Base-by-base conservation (phyloP, 2,888 invertebrate species). In the Parochlus steinenii region DNA sequence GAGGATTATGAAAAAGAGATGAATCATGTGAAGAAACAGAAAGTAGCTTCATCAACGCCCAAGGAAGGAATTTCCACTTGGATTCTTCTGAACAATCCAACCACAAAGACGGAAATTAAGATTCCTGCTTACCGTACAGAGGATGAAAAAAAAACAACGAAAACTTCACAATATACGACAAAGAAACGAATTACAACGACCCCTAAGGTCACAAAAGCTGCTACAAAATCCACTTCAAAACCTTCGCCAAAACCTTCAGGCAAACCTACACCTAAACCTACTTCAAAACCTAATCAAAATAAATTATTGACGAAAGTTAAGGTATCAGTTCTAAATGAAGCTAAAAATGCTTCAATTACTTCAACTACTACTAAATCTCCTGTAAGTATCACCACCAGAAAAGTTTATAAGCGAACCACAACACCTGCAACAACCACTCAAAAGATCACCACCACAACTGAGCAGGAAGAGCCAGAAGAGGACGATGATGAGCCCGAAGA, bases 1-100 rank as follows among this genome's bases (percentile, higher is more conserved):
- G 73, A 74, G 43, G 73, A 74, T 40, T 47, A 70, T 2, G 69
- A 71, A 48, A 55, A 60, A 33, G 65, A 63, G 48, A 50, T 67
- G 17, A 46, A 45, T 6, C 33, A 39, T 11, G 46, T 45, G 6
- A 37, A 42, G 30, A 53, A 46, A 10, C n/a, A n/a, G n/a, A 39
- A 35, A 4, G 29, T 42, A 12, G 48, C 44, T 31, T 58, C 61
- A 37, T 71, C 63, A 38, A 78, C 64, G 31, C 66, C 66, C 16
- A 67, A 66, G 35, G 71, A 70, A 48, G 77, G 77, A 2, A 63
- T 80, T 40, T 80, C 79, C 1, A 80, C 81, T 1, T 81, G 80
- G 81, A 72, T 80, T 40, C 59, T 79, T 12, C 52, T 81, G 12
- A 12, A 51, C 52, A 22, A 35, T 7, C 24, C 30, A 23, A 30